phyloP scores from a whole-genome alignment of 2,888 invertebrate genomes.

The Dynastes grantii region DNA sequence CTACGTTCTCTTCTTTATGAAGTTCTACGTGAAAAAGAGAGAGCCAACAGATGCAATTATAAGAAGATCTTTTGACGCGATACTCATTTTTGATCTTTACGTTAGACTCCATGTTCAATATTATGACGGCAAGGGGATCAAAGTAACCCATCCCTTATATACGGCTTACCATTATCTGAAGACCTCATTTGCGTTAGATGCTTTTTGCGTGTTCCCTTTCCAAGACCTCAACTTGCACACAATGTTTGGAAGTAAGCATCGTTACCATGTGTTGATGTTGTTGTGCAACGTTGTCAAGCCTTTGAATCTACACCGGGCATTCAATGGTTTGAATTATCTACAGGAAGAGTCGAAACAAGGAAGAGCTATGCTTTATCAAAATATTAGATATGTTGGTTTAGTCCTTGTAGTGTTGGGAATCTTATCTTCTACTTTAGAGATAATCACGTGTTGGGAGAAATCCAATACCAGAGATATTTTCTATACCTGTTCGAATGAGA shows the following conservation, averaged over 20 bases:
- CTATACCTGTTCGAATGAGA: slow-evolving; percentile 33
- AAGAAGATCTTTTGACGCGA: background rate
- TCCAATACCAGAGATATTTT: background rate
- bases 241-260: slow-evolving; percentile 44
- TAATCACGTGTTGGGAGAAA: slow-evolving; percentile 43
- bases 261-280: slow-evolving; percentile 35
- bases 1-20: slow-evolving; percentile 37
- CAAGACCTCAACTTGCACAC: slow-evolving; percentile 63
- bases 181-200: slow-evolving; percentile 69
- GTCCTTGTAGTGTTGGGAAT: slow-evolving; percentile 28
- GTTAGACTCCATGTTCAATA: slow-evolving; percentile 45
- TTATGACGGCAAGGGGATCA: slow-evolving; percentile 44
- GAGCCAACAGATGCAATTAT: background rate
- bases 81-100: slow-evolving; percentile 42
- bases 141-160: slow-evolving; percentile 43
- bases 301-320: slow-evolving; percentile 49
- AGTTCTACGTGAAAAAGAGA: background rate
- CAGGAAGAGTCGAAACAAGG: slow-evolving; percentile 43
- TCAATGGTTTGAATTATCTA: slow-evolving; percentile 51
- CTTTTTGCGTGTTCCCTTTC: slow-evolving; percentile 71
- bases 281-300: slow-evolving; percentile 34
- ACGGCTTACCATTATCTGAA: slow-evolving; percentile 64
- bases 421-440: slow-evolving; percentile 47
- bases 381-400: slow-evolving; percentile 41
- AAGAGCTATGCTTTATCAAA: slow-evolving; percentile 44